Base-by-base conservation (phyloP, 1,140 invertebrate species). In the Drosophila mojavensis region DNA sequence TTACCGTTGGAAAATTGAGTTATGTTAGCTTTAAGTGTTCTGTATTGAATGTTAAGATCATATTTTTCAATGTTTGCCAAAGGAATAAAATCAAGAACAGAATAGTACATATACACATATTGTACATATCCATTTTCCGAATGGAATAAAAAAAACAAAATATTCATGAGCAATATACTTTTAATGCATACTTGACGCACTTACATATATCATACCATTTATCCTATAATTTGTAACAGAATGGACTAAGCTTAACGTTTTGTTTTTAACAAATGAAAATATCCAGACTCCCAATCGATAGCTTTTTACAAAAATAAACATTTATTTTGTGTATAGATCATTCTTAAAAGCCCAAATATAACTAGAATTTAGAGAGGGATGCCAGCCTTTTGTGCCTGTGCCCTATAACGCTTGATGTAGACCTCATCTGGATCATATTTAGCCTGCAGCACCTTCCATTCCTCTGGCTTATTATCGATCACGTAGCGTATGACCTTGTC, bases 361-460 rank as follows among this genome's bases (percentile, higher is more conserved):
- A 39, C 36, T 39, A 11, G 11, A 1, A 47, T 47, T 64, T 90
- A 91, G 53, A 91, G 70, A 51, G 89, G 86, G 20, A 92, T 91
- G 41, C 91, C 91, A n/a, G 75, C 72, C 0, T 73, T 17, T 5
- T 60, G 15, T 15, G 94, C 94, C n/a, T 92, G 81, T 0, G 93
- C 81, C 54, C 94, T 93, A 75, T 95, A 96, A 67, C 93, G 94
- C 66, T 91, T 92, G 62, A 93, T 93, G 86, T 94, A 96, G 17
- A 92, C 86, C 0, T 94, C 93, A 0, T 94, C 91, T 0, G 95
- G 94, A 78, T 96, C 95, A 78, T 93, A 96, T 79, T 95, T 95
- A 2, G 78, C 91, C 28, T 93, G 83, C 7, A 96, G 76, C 5
- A 93, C 74, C 3, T 93, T 89, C 95, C 95, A 96, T 54, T 94